Base-by-base conservation (phyloP, 2,797 vertebrate genomes). In the Centropyge bicolor region DNA sequence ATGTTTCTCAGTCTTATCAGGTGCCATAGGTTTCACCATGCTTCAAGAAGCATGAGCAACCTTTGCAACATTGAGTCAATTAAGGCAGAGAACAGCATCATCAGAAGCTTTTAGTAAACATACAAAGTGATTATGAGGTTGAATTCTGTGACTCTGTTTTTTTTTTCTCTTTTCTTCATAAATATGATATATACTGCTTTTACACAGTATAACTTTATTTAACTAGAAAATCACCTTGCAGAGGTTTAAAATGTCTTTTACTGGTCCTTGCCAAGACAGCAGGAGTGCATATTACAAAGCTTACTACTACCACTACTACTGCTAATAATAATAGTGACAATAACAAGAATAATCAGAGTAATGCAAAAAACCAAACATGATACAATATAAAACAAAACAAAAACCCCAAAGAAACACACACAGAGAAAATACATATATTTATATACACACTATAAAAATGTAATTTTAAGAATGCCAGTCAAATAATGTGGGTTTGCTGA, bases 1-100 rank as follows among this genome's bases (percentile, higher is more conserved):
- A 20, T 73, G 20, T 66, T 49, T 76, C 60, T 74, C 48, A 31
- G 45, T 72, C 45, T 63, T 1, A 43, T 75, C 59, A 78, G 38
- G 7, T 72, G 61, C 20, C 16, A 38, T 73, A 41, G 62, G 54
- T 36, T 60, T 70, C 43, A 64, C n/a, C 3, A 48, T 59, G 55
- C 31, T 51, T 75, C 71, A 85, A 84, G 17, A 45, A 17, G 16
- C 13, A 31, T 11, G 20, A 56, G 64, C 31, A 48, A 46, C 62
- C 31, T 60, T 55, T n/a, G 36, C 35, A 67, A 12, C 19, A 13
- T 2, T 22, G 6, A 38, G 8, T 49, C 17, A 60, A 3, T 76
- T 12, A 55, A 52, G 38, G 8, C 14, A 8, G 46, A 61, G 8
- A 43, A 64, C 38, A 38, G 22, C 24, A 60, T 16, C 11, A n/a